Base-by-base conservation (phyloP, 2,113 vertebrate genomes). In the Arizona elegans region DNA sequence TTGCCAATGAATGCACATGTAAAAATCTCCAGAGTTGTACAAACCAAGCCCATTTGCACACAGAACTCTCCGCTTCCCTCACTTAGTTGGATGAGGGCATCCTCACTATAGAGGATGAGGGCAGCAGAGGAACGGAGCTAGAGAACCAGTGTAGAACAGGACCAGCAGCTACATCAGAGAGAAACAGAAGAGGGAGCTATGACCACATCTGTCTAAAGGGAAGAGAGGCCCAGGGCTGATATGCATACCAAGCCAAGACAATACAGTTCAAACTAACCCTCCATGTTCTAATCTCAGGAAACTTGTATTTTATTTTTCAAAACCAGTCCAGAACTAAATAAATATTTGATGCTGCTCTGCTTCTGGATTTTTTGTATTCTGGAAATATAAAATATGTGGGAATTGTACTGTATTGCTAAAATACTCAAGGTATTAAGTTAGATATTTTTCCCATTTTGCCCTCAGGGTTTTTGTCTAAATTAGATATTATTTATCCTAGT, bases 171-270 rank as follows among this genome's bases (percentile, higher is more conserved):
- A 75, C 62, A 89, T 55, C 43, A 43, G 50, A 86, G 26, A 50
- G n/a, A 86, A 59, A 87, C 75, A 90, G 88, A 29, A 94, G 91
- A 92, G 91, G 93, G 91, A 19, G 88, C 91, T 90, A 58, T 94
- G 65, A 62, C 50, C 58, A 58, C 88, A 87, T 65, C 54, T 33
- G 56, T 70, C 2, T 52, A 65, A 89, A 90, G 52, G 47, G 50
- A 24, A 10, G 93, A 8, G 4, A 1, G 19, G 26, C 33, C 38
- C 8, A n/a, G 56, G 38, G 88, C 33, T 5, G 7, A 33, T 65
- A 52, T 86, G 12, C 52, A 75, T 88, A 54, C 29, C 8, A 54
- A 24, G 6, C 29, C 33, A 43, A 87, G 62, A 70, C 10, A 89
- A 29, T 43, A 54, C 1, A 70, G 33, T 21, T 52, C 70, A 33